Conservation (phyloP, 2,888 invertebrate species). For the Gisinianus flammeolus region DNA sequence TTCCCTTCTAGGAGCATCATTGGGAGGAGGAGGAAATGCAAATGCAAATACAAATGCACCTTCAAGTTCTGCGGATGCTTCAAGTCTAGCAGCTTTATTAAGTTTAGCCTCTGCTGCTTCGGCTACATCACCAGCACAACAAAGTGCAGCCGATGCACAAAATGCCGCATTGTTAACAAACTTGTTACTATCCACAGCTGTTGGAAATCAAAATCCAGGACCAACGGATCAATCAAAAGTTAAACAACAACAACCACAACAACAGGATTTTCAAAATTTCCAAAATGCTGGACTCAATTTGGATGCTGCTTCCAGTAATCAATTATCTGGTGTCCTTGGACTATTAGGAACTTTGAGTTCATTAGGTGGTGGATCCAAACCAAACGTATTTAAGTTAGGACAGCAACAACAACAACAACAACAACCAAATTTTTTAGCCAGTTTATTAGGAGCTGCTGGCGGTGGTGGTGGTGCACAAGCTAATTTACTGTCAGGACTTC, state of each 20-base stretch:
- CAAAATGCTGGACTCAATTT: constrained; percentile 33
- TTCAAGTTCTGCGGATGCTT: constrained; percentile 6
- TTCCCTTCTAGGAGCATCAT: constrained; percentile 17
- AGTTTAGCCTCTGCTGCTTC: constrained; percentile 26
- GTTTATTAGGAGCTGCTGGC: constrained; percentile 8
- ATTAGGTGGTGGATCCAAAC: neutral
- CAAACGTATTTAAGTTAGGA: constrained; percentile 12
- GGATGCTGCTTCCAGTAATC: constrained; percentile 49
- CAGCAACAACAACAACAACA: constrained; percentile 40
- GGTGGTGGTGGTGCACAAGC: constrained; percentile 41
- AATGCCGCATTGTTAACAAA: constrained; percentile 22
- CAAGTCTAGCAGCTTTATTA: neutral
- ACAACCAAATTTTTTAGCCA: constrained; percentile 12
- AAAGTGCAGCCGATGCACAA: neutral
- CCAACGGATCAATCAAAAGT: no score
- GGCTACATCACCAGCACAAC: constrained; percentile 7
- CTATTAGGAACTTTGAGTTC: constrained; percentile 54
- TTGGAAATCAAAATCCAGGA: neutral
- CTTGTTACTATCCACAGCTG: constrained; percentile 23
- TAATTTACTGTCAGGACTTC: constrained; percentile 44
- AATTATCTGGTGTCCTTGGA: constrained; percentile 48
- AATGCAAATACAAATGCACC: no score
- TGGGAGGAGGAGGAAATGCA: neutral
- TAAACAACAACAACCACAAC: neutral
- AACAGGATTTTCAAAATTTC: constrained; percentile 41